Base-by-base conservation (phyloP, 2,888 invertebrate genomes). In the Andrena chrysosceles region DNA sequence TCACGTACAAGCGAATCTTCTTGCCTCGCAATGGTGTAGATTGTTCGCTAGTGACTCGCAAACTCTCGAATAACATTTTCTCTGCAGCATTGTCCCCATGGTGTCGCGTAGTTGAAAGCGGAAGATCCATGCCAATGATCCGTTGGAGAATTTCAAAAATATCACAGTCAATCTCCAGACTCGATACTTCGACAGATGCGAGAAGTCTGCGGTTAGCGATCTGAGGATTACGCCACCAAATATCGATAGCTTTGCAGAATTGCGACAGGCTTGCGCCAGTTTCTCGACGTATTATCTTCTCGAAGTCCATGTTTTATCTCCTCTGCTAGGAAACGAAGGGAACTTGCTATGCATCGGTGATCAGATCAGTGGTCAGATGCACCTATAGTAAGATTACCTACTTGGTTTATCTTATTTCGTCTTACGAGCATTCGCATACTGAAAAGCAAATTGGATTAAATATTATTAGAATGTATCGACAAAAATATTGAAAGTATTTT, bases 191-290 rank as follows among this genome's bases (percentile, higher is more conserved):
- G 0, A 83, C 68, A 1, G 91, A 92, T 69, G 96, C 96, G 93
- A 96, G 95, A 91, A 97, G 94, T 92, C 96, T 96, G 89, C 96
- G 96, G 93, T 97, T 97, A 6, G 97, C 94, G 76, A 97, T 95
- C 92, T 97, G 97, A 69, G 97, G 96, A 92, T 96, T 96, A 74
- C 94, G 94, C 77, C 96, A 92, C 91, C 96, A 95, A 85, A 97
- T 95, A 69, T 94, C 92, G 70, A 97, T 93, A 0, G 96, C 95
- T 80, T 95, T 94, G 96, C 96, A 97, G 94, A 97, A 97, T 81
- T 95, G 93, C 7, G 92, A 91, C 56, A 81, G n/a, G 10, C 91
- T 84, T 31, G 93, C 85, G 73, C 87, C 83, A 56, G 89, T 91
- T 72, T 91, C 89, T 20, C 83, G 29, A 2, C 75, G 73, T 68